Evolutionary conservation across 2,797 vertebrate genomes (phyloP), one percentile per base, ranked within the genome.

Genomic region (Calcarius lapponicus): DNA sequence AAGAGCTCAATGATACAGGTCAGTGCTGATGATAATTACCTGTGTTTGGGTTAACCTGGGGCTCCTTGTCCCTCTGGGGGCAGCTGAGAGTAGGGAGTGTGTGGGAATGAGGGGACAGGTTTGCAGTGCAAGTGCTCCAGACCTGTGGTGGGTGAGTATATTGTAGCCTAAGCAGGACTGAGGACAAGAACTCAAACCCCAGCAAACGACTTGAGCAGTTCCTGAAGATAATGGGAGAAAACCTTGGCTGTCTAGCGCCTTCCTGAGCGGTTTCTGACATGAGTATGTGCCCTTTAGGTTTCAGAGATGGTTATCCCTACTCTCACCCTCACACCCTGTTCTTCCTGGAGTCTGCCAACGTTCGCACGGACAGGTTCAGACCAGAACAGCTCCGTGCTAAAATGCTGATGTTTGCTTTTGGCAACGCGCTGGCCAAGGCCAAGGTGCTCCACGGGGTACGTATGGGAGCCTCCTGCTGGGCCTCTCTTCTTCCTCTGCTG

Each of bases 341-440:
- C 96, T 95, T 99, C 84, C 79, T 98, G 97, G 98, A 99, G 69
- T 94, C 92, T 6, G 97, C 95, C 34, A 97, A 95, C 38, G 2
- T 65, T 26, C 22, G 26, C 34, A 47, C 85, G 2, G 13, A 58
- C 22, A 98, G 96, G 91, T 98, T 99, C 78, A 92, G 19, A 7
- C 98, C 98, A 7, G 98, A 99, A 7, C 98, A 99, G 92, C 98
- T 99, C 66, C 98, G 98, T 84, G 98, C 99, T 90, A 99, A 99
- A 98, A 99, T 99, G 98, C 87, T 99, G 87, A 98, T 99, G 98
- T 99, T 99, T 76, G 94, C 98, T 60, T 99, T 99, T 66, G 99
- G 98, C 92, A 99, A 98, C 1, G 99, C 99, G 2, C 96, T 99
- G 96, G 98, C 98, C 40, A 98, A 98, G 58, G 99, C 99, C 29